Base-by-base conservation (phyloP, 2,888 invertebrate genomes). In the Anticlea derivata region DNA sequence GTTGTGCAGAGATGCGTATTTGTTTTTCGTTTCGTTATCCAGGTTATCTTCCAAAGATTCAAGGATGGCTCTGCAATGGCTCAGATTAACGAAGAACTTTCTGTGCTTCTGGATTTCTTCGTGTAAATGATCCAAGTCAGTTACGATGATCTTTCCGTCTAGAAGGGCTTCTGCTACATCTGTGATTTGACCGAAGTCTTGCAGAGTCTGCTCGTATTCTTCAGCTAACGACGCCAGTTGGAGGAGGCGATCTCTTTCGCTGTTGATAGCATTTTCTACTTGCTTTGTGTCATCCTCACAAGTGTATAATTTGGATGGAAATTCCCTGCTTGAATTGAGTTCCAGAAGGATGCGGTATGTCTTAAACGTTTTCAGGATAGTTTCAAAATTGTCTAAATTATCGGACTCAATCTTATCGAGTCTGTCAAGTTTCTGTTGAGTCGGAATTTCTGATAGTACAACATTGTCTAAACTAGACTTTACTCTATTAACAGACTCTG, bases 51-150 rank as follows among this genome's bases (percentile, higher is more conserved):
- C 96, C 13, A 97, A 82, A 0, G 96, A 96, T 78, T 97, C 97
- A 27, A 97, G 86, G 66, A 97, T 96, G 7, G 95, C 96, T 63
- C 96, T 92, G 69, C 97, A 97, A 61, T 97, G 96, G 68, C 96
- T 97, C 5, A 97, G 81, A 65, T 96, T 97, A 0, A 96, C 95
- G 72, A 97, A 97, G 90, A 97, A 97, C 71, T 96, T 96, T 27
- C 97, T 92, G 68, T 97, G 96, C 73, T 96, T 97, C 68, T 96
- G 96, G 85, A 97, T 96, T 86, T 97, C 97, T 68, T 96, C 96
- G 68, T 96, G 96, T n/a, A 97, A 84, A 66, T 96, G 95, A 65
- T 95, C 94, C 54, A 96, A 85, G 62, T 94, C 94, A 26, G 92
- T 93, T 0, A 96, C 95, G 5, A 93, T 93, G 23, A 97, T 94